phyloP scores from a whole-genome alignment of 2,888 invertebrate genomes.

The Acronicta psi region DNA sequence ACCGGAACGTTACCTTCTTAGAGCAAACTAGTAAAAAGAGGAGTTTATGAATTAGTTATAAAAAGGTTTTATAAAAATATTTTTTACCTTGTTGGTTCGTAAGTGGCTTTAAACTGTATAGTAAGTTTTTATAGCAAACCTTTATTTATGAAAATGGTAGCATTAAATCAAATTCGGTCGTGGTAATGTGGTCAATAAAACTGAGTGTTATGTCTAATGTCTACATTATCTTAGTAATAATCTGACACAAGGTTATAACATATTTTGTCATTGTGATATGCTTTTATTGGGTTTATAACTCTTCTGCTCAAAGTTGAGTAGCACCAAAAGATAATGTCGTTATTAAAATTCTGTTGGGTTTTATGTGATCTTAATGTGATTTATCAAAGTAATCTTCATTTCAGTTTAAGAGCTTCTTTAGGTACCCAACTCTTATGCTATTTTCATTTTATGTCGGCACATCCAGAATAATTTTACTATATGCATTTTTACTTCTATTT shows the following conservation, averaged over 20 bases:
- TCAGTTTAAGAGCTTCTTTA: no score
- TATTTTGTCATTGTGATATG: constrained; percentile 24
- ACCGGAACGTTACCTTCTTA: no score
- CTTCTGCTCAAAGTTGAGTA: constrained; percentile 22
- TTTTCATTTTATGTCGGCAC: no score
- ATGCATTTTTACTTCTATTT: no score
- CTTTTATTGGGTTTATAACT: constrained; percentile 32
- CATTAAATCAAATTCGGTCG: constrained; percentile 7
- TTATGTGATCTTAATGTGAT: background rate
- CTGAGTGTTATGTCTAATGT: constrained; percentile 20
- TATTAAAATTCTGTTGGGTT: constrained; percentile 19
- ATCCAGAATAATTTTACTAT: no score
- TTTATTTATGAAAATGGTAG: constrained; percentile 8
- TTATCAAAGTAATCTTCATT: background rate
- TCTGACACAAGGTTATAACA: constrained; percentile 16
- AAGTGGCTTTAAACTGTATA: constrained; percentile 13
- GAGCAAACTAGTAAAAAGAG: no score
- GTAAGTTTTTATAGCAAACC: constrained; percentile 11
- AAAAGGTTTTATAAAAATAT: background rate
- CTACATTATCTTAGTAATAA: constrained; percentile 16
- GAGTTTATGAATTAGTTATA: no score
- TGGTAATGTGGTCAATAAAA: constrained; percentile 34
- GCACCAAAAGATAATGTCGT: constrained; percentile 14
- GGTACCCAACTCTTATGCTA: no score
- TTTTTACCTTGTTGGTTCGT: background rate